Evolutionary conservation across 2,797 vertebrate genomes (phyloP).

Genomic region (Gallirallus australis): DNA sequence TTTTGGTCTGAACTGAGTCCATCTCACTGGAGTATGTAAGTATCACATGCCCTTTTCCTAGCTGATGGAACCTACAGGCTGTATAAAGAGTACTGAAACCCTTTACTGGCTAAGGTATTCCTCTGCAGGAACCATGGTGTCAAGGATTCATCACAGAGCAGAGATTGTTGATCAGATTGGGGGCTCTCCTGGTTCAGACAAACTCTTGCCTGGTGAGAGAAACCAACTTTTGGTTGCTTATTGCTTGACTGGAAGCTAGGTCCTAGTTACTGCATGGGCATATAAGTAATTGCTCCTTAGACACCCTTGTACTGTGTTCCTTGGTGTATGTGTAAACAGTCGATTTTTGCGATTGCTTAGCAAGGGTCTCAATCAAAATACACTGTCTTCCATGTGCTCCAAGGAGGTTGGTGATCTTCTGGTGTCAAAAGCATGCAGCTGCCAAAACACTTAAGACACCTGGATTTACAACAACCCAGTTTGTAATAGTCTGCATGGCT

Average conservation of each 20-base stretch:
- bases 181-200: neutral
- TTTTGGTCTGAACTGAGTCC: neutral
- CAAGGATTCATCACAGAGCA: neutral
- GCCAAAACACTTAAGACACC: neutral
- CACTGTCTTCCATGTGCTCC: neutral
- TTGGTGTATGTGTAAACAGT: neutral
- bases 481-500: neutral
- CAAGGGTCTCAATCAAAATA: neutral
- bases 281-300: neutral
- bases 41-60: neutral
- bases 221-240: neutral
- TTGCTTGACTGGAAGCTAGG: too few species aligned
- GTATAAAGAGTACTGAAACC: neutral
- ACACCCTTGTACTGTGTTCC: neutral
- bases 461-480: neutral
- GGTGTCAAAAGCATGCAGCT: rapidly evolving
- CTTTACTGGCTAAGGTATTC: neutral
- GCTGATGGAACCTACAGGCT: neutral
- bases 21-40: neutral
- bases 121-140: neutral
- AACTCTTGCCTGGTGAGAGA: neutral
- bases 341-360: neutral
- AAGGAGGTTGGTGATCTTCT: neutral
- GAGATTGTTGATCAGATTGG: rapidly evolving
- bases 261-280: neutral